Evolutionary conservation across 2,797 vertebrate species (phyloP), one percentile per base, ranked within the genome.

Genomic region (Notolepis coatsorum): DNA sequence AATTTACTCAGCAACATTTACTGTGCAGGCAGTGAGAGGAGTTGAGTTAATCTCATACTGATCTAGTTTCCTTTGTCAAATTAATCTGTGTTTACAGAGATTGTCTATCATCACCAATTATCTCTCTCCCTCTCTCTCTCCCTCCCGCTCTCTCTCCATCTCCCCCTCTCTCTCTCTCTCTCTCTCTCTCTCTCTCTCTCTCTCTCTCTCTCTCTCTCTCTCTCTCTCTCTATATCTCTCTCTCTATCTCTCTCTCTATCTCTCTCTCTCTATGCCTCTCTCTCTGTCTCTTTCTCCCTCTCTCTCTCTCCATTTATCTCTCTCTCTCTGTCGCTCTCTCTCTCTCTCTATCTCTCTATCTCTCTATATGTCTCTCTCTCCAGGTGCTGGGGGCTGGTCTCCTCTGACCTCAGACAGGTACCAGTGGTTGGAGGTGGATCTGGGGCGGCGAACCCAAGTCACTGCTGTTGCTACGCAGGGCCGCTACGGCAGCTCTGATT

Each of bases 391-490:
- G 2, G 97, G 97, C 58, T 98, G 97, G 97, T 94, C 95, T 28
- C 96, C 97, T 0, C 77, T 91, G 49, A 62, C 89, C 53, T 95
- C 94, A 10, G 93, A 93, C 0, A 68, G 73, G 56, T 90, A 94
- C 55, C 95, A 95, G 83, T 98, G 97, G 97, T 84, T 97, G 42
- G 95, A 98, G 89, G 87, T 96, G 56, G 96, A 98, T 63, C 82
- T 98, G 53, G 93, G 94, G 8, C 94, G 93, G 71, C 88, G 96
- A 74, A 93, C 96, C 43, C 93, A 93, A 71, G 74, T 98, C 38
- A 94, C 94, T 0, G 94, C 93, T 0, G 91, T 97, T 0, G 95
- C 96, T 53, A 97, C 96, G 0, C 97, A 99, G 84, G 96, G 97
- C 55, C 87, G 94, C 48, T 94, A 95, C 0, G 94, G 96, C 38